These are phyloP conservation scores for Melanerpes aurifrons DNA, from an alignment of 2,113 vertebrate genomes.

Conservation along the genomic window DNA sequence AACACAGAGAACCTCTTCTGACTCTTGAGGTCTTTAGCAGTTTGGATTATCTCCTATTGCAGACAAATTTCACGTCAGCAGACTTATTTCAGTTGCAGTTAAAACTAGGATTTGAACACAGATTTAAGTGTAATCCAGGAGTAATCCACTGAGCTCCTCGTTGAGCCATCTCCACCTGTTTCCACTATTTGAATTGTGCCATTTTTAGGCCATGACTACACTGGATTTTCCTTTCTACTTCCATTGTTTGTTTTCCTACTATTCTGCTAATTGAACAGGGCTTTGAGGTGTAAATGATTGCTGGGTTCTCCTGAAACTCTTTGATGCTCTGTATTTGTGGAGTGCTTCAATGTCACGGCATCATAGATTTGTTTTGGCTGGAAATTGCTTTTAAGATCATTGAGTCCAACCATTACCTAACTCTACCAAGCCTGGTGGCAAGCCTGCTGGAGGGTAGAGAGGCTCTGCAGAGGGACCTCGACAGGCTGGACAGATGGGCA, in stretches of 20 bases:
- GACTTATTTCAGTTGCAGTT: constrained; percentile 22
- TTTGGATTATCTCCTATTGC: neutral
- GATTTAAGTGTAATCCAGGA: constrained; percentile 36
- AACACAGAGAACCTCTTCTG: neutral
- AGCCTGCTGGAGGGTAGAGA: too few species aligned
- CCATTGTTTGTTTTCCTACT: neutral
- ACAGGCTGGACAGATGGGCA: too few species aligned
- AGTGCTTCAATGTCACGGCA: neutral
- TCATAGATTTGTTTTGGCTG: too few species aligned
- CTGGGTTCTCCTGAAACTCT: constrained; percentile 39
- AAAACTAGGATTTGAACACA: constrained; percentile 35
- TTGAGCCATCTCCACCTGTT: constrained; percentile 30
- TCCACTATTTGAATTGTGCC: constrained; percentile 37
- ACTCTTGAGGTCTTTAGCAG: neutral
- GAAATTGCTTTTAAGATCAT: too few species aligned
- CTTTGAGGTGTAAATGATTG: neutral
- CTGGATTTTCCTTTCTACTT: constrained; percentile 16
- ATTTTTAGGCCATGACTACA: neutral
- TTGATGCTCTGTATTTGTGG: constrained; percentile 4
- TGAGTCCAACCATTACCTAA: too few species aligned
- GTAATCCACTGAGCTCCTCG: constrained; percentile 41
- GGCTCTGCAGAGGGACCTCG: too few species aligned
- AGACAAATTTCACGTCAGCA: constrained; percentile 11
- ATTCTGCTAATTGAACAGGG: neutral
- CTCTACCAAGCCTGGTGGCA: too few species aligned